A percentile compares a stretch with the other conserved stretches of the same genome.
These are phyloP conservation scores for Tetrao urogallus DNA, from an alignment of 2,113 vertebrate species.

Conservation along the genomic window DNA sequence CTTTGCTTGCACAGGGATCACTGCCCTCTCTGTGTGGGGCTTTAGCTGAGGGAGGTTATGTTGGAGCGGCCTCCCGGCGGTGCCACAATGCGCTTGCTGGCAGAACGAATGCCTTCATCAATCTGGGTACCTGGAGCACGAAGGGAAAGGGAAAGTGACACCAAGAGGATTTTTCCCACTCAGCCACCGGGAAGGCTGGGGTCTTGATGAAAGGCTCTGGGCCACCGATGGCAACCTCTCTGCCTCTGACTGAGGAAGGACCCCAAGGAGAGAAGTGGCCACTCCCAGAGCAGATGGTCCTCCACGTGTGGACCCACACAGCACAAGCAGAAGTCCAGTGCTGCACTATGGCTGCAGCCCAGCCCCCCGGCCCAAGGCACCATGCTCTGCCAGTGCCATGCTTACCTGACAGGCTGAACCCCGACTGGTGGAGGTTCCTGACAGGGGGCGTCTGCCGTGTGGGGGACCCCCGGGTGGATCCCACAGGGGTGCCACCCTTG, in stretches of 20 bases:
- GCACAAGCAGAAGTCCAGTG: neutral
- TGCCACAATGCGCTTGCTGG: constrained; percentile 92
- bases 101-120: constrained; percentile 87
- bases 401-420: constrained; percentile 95
- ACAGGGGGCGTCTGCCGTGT: constrained; percentile 88
- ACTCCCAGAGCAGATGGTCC: neutral
- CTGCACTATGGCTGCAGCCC: neutral
- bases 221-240: neutral
- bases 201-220: neutral
- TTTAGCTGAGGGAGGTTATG: constrained; percentile 97
- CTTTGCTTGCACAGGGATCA: constrained; percentile 74
- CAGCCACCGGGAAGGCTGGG: neutral
- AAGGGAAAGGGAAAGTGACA: neutral
- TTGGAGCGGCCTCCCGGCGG: constrained; percentile 97
- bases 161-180: neutral
- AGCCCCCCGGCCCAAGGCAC: neutral
- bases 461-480: constrained; percentile 91
- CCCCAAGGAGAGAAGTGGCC: neutral
- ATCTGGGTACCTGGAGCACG: constrained; percentile 75
- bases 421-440: constrained; percentile 97
- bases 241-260: neutral
- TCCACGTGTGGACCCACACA: accelerated
- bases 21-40: constrained; percentile 48
- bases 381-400: neutral
- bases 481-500: constrained; percentile 90